phyloP scores from a whole-genome alignment of 2,113 vertebrate species.

The Zapus hudsonius region DNA sequence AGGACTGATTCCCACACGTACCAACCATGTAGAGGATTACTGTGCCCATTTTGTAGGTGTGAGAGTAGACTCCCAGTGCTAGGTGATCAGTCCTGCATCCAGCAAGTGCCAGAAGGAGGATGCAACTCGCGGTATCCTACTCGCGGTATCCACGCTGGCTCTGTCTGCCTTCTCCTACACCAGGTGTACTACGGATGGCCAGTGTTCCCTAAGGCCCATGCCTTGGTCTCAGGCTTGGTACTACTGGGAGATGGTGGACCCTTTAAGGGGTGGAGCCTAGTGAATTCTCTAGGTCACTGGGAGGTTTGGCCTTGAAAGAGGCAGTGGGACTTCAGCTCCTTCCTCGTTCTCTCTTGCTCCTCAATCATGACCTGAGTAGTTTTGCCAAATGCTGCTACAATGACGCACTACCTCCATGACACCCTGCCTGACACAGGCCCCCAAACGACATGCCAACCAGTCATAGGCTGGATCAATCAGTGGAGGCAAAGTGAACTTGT shows the following conservation, averaged over 20 bases:
- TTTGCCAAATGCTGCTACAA: not conserved
- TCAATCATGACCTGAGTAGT: not conserved
- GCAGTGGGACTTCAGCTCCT: not conserved
- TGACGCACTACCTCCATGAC: not conserved
- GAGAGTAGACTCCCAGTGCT: not conserved
- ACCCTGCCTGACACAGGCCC: not conserved
- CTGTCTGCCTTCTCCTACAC: not conserved
- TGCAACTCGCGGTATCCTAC: too few relatives aligned
- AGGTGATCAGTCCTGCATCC: not conserved
- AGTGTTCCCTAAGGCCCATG: not conserved
- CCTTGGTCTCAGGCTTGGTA: not conserved
- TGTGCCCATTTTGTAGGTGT: not conserved
- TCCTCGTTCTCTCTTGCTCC: not conserved
- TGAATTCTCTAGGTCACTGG: not conserved
- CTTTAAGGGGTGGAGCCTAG: not conserved
- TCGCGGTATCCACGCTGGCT: not conserved
- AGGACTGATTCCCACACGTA: not conserved
- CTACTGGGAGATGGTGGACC: not conserved
- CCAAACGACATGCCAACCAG: not conserved
- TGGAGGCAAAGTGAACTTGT: not conserved
- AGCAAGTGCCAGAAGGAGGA: not conserved
- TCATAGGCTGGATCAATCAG: not conserved
- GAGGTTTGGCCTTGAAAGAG: not conserved
- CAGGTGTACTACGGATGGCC: not conserved
- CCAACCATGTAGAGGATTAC: rapidly evolving